phyloP scores from a whole-genome alignment of 1,140 invertebrate species.

The Lasioglossum baleicum region DNA sequence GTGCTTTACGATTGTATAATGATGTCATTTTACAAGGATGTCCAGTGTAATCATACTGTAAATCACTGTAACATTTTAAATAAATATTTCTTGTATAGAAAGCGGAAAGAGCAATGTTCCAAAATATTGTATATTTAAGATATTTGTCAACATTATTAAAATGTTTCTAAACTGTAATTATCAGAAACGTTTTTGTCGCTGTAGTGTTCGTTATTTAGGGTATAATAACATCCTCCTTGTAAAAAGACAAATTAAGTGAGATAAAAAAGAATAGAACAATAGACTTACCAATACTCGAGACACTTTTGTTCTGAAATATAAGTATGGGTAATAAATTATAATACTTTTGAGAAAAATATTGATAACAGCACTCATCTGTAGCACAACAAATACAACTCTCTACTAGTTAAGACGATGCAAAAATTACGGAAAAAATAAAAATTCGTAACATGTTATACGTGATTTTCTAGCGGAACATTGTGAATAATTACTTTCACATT shows the following conservation, averaged over 20 bases:
- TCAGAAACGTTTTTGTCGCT: neutral
- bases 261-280: slow-evolving; percentile 58
- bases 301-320: slow-evolving; percentile 76
- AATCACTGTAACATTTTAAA: neutral
- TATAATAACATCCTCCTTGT: slow-evolving; percentile 60
- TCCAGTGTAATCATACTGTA: slow-evolving; percentile 5
- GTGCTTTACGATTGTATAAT: slow-evolving; percentile 29
- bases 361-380: slow-evolving; percentile 68
- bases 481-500: slow-evolving; percentile 5
- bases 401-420: slow-evolving; percentile 7
- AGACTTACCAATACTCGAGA: slow-evolving; percentile 70
- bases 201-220: slow-evolving; percentile 21
- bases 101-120: neutral
- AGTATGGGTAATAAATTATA: slow-evolving; percentile 69
- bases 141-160: slow-evolving; percentile 14
- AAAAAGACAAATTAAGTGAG: slow-evolving; percentile 55
- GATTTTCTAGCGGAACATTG: slow-evolving; percentile 1
- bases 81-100: neutral
- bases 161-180: slow-evolving; percentile 2
- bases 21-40: slow-evolving; percentile 61
- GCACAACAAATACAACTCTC: slow-evolving; percentile 57
- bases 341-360: slow-evolving; percentile 63
- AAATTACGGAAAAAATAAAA: slow-evolving; percentile 27
- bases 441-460: slow-evolving; percentile 7
- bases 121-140: neutral